phyloP scores from a whole-genome alignment of 2,113 vertebrate species.

The Bambusicola thoracicus region DNA sequence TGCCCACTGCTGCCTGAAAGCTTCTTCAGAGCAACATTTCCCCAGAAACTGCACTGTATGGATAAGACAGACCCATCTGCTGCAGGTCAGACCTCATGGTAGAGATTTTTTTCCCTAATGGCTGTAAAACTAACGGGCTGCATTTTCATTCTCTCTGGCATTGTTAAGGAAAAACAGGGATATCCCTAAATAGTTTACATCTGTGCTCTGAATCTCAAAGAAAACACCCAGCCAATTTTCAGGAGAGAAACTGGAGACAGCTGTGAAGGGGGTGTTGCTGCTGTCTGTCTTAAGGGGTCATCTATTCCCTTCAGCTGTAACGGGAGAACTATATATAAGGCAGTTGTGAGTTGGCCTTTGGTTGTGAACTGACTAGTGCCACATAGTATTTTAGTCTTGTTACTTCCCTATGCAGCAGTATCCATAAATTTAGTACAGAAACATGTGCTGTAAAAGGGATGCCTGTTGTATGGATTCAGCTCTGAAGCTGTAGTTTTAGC shows the following conservation, averaged over 20 bases:
- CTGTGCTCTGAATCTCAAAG: neutral
- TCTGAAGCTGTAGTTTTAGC: neutral
- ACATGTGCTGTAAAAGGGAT: neutral
- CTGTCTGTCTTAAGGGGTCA: neutral
- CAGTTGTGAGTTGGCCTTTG: neutral
- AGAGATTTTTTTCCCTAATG: neutral
- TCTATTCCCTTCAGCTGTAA: constrained; percentile 7
- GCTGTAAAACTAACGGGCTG: neutral
- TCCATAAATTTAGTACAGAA: neutral
- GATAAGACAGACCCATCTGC: neutral
- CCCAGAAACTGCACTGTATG: rapidly evolving
- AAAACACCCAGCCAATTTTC: constrained; percentile 20
- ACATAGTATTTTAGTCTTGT: neutral
- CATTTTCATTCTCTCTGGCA: neutral
- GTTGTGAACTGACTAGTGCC: neutral
- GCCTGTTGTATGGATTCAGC: neutral
- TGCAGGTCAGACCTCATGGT: neutral
- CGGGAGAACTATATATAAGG: neutral
- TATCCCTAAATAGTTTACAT: constrained; percentile 42
- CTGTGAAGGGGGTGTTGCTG: constrained; percentile 11
- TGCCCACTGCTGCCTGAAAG: neutral
- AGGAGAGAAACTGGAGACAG: constrained; percentile 21
- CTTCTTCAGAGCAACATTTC: neutral
- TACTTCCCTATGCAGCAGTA: neutral
- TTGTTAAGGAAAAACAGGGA: neutral